phyloP scores from a whole-genome alignment of 1,140 invertebrate species.

The Phthorimaea operculella region DNA sequence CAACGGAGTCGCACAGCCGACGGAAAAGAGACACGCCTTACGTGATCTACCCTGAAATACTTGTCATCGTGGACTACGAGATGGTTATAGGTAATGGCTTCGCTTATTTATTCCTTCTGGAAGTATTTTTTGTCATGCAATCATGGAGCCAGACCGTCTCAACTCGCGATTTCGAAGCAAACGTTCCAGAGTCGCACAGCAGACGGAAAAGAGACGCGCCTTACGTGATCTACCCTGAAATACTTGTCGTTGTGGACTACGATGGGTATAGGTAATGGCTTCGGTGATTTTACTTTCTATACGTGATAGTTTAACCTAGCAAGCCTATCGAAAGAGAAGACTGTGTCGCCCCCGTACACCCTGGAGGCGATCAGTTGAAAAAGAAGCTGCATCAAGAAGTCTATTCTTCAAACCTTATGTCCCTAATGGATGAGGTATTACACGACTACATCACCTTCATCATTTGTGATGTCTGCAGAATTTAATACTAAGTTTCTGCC shows the following conservation, averaged over 20 bases:
- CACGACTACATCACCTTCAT: too few species aligned
- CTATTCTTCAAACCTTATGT: too few species aligned
- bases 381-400: too few species aligned
- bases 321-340: too few species aligned
- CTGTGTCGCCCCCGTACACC: too few species aligned
- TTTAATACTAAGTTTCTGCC: too few species aligned
- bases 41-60: conserved; percentile 94
- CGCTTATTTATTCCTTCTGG: too few species aligned
- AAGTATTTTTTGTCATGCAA: conserved; percentile 68
- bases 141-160: conserved; percentile 89
- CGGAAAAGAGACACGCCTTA: conserved; percentile 89
- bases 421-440: too few species aligned
- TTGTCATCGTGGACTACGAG: conserved; percentile 96
- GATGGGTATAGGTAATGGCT: conserved; percentile 93
- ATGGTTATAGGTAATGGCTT: conserved; percentile 92
- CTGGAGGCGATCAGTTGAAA: too few species aligned
- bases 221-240: conserved; percentile 96
- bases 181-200: conserved; percentile 56
- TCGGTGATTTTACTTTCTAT: too few species aligned
- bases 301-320: too few species aligned
- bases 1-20: conserved; percentile 56
- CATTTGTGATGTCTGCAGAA: too few species aligned
- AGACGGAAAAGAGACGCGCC: conserved; percentile 85
- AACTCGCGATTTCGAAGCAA: conserved; percentile 72
- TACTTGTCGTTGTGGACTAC: conserved; percentile 94